Percentiles rank a stretch among this genome's conserved stretches.
phyloP scores from a whole-genome alignment of 2,888 invertebrate genomes.

The Sinentomon sp. region DNA sequence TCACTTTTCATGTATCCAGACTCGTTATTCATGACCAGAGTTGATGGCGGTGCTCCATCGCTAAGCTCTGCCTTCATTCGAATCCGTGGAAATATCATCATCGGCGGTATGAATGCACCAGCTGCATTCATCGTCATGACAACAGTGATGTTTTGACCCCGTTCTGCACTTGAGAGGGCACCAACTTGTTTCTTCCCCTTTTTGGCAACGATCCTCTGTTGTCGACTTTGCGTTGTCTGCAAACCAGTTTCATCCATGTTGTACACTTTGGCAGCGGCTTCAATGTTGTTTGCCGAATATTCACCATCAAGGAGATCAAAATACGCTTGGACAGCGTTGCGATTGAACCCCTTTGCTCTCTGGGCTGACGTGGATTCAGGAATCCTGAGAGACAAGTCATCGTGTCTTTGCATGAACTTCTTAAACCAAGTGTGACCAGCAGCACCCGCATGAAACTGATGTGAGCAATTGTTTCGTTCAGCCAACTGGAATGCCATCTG shows the following conservation, averaged over 20 bases:
- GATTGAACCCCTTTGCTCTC: conserved; percentile 2
- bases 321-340: conserved; percentile 2
- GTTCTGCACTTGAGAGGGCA: conserved; percentile 15
- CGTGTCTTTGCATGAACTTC: not conserved
- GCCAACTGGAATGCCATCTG: conserved; percentile 15
- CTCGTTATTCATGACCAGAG: conserved; percentile 24
- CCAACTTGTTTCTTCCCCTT: conserved; percentile 20
- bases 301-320: conserved; percentile 7
- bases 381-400: not conserved
- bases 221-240: conserved; percentile 21
- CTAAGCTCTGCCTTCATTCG: conserved; percentile 30
- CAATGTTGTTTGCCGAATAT: conserved; percentile 2
- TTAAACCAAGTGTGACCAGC: not conserved
- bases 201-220: conserved; percentile 19
- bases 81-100: conserved; percentile 16
- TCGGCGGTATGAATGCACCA: conserved; percentile 15
- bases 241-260: conserved; percentile 22
- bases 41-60: conserved; percentile 31
- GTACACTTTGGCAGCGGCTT: conserved; percentile 17
- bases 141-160: conserved; percentile 15
- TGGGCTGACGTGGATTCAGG: not conserved
- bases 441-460: conserved; percentile 11
- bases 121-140: conserved; percentile 13
- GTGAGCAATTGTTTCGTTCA: conserved; percentile 9
- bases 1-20: conserved; percentile 18